phyloP scores from a whole-genome alignment of 2,113 vertebrate genomes.

The Ochotona curzoniae region DNA sequence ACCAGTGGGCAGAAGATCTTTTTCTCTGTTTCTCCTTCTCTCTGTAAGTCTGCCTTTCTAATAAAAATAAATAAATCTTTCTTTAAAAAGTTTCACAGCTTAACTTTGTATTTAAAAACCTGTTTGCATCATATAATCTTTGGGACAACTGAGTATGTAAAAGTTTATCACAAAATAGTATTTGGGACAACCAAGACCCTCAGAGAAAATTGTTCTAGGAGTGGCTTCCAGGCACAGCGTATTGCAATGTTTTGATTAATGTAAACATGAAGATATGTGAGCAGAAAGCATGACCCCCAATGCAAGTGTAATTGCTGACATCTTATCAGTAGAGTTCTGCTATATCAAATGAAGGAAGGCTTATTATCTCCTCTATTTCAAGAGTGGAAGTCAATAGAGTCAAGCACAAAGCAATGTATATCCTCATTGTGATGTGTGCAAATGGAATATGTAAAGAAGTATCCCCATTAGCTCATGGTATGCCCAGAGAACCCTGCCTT shows the following conservation, averaged over 20 bases:
- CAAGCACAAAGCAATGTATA: neutral
- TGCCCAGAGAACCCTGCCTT: neutral
- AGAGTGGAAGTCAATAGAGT: neutral
- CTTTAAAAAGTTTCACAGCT: too few species aligned
- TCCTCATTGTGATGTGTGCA: constrained; percentile 14
- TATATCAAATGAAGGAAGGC: neutral
- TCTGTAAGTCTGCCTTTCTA: too few species aligned
- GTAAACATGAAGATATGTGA: neutral
- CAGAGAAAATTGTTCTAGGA: neutral
- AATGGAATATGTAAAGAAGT: neutral
- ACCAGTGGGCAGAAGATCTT: too few species aligned
- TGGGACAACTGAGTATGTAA: neutral
- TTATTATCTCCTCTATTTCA: neutral
- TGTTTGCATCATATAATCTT: neutral
- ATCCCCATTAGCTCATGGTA: neutral
- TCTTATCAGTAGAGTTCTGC: constrained; percentile 11
- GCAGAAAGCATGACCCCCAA: neutral
- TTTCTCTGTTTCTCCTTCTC: too few species aligned
- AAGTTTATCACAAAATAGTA: neutral
- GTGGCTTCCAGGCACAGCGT: neutral
- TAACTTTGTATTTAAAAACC: neutral
- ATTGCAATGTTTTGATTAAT: neutral
- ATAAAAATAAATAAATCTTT: too few species aligned
- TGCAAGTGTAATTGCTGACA: neutral
- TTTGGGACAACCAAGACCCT: neutral